Percentiles rank a stretch among this genome's conserved stretches.
phyloP scores from a whole-genome alignment of 2,113 vertebrate species.

The Danio rerio region GRCz12tu NC_133182.1:34803501-34804000 shows the following conservation, averaged over 20 bases:
- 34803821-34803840: too few relatives aligned
- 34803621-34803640: slow-evolving; percentile 4
- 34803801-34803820: too few relatives aligned
- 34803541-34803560: slow-evolving; percentile 24
- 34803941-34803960: too few relatives aligned
- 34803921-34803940: too few relatives aligned
- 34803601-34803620: background rate
- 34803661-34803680: slow-evolving; percentile 17
- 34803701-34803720: slow-evolving; percentile 14
- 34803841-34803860: too few relatives aligned
- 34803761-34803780: background rate
- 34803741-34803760: background rate
- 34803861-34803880: too few relatives aligned
- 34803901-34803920: too few relatives aligned
- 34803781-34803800: too few relatives aligned
- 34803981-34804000: too few relatives aligned
- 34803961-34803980: too few relatives aligned
- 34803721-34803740: background rate
- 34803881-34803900: too few relatives aligned
- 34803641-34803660: slow-evolving; percentile 14
- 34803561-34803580: slow-evolving; percentile 32
- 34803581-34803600: background rate
- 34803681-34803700: background rate
- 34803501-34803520: slow-evolving; percentile 40
- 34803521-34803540: slow-evolving; percentile 56